A percentile compares a stretch with the other conserved stretches of the same genome.
Evolutionary conservation across 2,113 vertebrate genomes (phyloP).

Genomic region (Eulemur macaco): DNA sequence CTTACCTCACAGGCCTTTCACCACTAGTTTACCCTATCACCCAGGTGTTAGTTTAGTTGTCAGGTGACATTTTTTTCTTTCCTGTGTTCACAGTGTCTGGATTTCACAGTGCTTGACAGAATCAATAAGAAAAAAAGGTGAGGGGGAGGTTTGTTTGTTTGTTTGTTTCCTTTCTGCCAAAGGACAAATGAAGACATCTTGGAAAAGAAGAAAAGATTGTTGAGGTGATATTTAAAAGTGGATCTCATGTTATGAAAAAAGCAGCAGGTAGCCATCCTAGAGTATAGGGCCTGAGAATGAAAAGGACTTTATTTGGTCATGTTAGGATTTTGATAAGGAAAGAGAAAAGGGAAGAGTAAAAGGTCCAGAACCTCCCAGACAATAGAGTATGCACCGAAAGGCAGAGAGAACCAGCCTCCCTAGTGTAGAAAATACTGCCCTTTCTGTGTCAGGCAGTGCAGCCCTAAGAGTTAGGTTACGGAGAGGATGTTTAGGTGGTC

Average conservation of each 20-base stretch:
- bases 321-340: background rate
- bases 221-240: slow-evolving; percentile 46
- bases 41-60: slow-evolving; percentile 26
- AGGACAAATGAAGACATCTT: slow-evolving; percentile 69
- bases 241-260: slow-evolving; percentile 12
- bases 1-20: background rate
- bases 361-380: background rate
- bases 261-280: background rate
- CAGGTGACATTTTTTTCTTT: slow-evolving; percentile 42
- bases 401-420: background rate
- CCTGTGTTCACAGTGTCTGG: slow-evolving; percentile 33
- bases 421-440: background rate
- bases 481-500: background rate
- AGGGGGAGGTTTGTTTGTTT: background rate
- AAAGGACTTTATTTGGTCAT: background rate
- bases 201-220: slow-evolving; percentile 35
- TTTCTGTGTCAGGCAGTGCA: background rate
- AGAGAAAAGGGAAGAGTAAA: background rate
- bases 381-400: background rate
- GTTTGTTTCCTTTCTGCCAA: background rate
- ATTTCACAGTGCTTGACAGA: slow-evolving; percentile 65
- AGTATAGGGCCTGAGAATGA: background rate
- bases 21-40: background rate
- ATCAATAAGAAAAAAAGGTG: slow-evolving; percentile 49
- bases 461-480: background rate